Evolutionary conservation across 1,140 invertebrate genomes (phyloP), one percentile per base, ranked within the genome.

Genomic region (Ceratitis capitata): DNA sequence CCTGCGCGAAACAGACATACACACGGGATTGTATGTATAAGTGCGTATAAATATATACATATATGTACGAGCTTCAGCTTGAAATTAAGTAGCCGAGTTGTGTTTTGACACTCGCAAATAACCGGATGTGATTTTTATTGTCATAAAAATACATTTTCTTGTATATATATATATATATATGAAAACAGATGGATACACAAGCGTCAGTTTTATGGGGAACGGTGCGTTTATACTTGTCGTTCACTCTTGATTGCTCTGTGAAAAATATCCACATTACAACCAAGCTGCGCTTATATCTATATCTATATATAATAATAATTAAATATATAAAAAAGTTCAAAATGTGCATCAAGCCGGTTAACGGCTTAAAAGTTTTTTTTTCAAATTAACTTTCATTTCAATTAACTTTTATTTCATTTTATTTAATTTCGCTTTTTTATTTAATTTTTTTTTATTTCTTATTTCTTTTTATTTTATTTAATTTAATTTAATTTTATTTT

Each of bases 61-160:
- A 53, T 53, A 6, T 19, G 19, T 64, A 64, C 14, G 14, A n/a
- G 3, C 9, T 64, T 64, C 58, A 64, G 29, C 23, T 10, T n/a
- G 6, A 0, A 26, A 32, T 32, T 35, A 64, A 64, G 58, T 29
- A 45, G 69, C 69, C 19, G 42, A 23, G 69, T 7, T 64, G 23
- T 35, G 4, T 35, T 35, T 39, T 78, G 39, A 45, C 23, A n/a
- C 7, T 3, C n/a, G 1, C 39, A 78, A 78, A 78, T n/a, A 42
- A 78, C 39, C 69, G 69, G 69, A 78, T 78, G 69, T 47, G 39
- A 78, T 78, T 78, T 78, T 78, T 78, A 78, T 78, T 78, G 69
- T 45, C 35, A 78, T n/a, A 45, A 4, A 42, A 45, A 45, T 23
- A 78, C 61, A 64, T 12, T 29, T 58, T n/a, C 26, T n/a, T 61